A percentile compares a stretch with the other conserved stretches of the same genome.
Conservation (phyloP, 1,140 invertebrate genomes). For the Pachypsylla venusta region DNA sequence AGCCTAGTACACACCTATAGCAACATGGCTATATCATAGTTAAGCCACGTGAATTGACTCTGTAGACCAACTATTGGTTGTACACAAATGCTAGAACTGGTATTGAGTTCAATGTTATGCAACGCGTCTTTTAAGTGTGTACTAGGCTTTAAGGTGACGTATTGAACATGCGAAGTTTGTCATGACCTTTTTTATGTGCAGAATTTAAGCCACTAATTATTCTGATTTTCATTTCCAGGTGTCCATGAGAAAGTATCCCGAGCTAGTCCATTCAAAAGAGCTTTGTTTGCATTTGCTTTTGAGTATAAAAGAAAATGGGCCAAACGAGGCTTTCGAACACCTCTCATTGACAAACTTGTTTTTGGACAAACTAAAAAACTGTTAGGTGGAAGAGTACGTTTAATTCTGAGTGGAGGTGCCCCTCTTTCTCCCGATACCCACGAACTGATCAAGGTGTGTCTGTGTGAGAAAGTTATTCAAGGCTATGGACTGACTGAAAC, state of each 20-base stretch:
- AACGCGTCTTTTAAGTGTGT: too few species aligned
- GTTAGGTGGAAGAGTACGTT: slow-evolving; percentile 71
- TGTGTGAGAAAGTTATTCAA: slow-evolving; percentile 79
- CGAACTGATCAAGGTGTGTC: slow-evolving; percentile 80
- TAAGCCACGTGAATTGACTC: too few species aligned
- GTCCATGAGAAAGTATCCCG: slow-evolving; percentile 81
- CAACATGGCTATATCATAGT: too few species aligned
- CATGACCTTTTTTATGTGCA: too few species aligned
- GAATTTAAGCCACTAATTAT: too few species aligned
- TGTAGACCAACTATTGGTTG: too few species aligned
- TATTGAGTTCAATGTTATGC: too few species aligned
- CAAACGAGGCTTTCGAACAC: slow-evolving; percentile 66
- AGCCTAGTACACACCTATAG: too few species aligned
- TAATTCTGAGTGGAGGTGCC: slow-evolving; percentile 84
- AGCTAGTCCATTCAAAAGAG: slow-evolving; percentile 53
- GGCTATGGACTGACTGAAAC: slow-evolving; percentile 98
- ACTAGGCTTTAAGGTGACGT: too few species aligned
- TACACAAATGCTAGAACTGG: too few species aligned
- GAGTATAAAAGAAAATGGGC: slow-evolving; percentile 79
- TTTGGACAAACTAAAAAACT: slow-evolving; percentile 62
- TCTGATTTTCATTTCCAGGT: too few species aligned
- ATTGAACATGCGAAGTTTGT: too few species aligned
- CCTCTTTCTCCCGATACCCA: slow-evolving; percentile 93
- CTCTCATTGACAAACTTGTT: slow-evolving; percentile 58
- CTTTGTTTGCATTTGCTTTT: slow-evolving; percentile 81